A percentile compares a stretch with the other conserved stretches of the same genome.
These are phyloP conservation scores for Metalampra italica DNA, from an alignment of 2,888 invertebrate species.

Conservation along the genomic window DNA sequence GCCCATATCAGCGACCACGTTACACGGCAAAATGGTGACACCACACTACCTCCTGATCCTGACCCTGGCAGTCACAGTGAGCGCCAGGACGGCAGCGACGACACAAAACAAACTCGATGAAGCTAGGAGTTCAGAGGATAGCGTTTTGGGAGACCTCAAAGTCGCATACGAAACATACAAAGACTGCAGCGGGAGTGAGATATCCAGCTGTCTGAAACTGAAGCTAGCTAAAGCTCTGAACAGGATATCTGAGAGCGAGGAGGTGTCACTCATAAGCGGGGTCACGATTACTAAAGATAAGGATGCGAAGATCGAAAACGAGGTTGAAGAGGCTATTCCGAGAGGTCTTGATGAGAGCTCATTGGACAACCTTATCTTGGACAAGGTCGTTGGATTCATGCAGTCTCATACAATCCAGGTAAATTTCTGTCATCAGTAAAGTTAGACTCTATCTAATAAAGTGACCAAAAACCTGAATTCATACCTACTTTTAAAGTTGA, in stretches of 20 bases:
- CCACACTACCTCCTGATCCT: slow-evolving; percentile 77
- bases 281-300: slow-evolving; percentile 85
- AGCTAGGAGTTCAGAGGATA: slow-evolving; percentile 64
- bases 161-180: slow-evolving; percentile 88
- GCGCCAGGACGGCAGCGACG: slow-evolving; percentile 72
- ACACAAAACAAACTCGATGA: slow-evolving; percentile 67
- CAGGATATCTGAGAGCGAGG: slow-evolving; percentile 83
- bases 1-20: slow-evolving; percentile 59
- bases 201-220: slow-evolving; percentile 86
- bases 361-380: slow-evolving; percentile 85
- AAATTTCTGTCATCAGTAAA: slow-evolving; percentile 19
- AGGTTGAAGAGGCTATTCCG: slow-evolving; percentile 85
- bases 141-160: slow-evolving; percentile 82
- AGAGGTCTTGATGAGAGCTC: slow-evolving; percentile 85
- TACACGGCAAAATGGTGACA: slow-evolving; percentile 73
- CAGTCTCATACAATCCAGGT: slow-evolving; percentile 89
- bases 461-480: neutral
- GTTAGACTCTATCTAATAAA: neutral
- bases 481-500: too few species aligned
- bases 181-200: slow-evolving; percentile 85
- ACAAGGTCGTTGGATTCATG: slow-evolving; percentile 86
- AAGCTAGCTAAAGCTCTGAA: slow-evolving; percentile 88
- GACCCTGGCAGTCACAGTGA: slow-evolving; percentile 71
- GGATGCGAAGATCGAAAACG: slow-evolving; percentile 62
- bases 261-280: slow-evolving; percentile 85